A percentile compares a stretch with the other conserved stretches of the same genome.
Conservation (phyloP, 2,797 vertebrate species). For the Epinephelus coioides region DNA sequence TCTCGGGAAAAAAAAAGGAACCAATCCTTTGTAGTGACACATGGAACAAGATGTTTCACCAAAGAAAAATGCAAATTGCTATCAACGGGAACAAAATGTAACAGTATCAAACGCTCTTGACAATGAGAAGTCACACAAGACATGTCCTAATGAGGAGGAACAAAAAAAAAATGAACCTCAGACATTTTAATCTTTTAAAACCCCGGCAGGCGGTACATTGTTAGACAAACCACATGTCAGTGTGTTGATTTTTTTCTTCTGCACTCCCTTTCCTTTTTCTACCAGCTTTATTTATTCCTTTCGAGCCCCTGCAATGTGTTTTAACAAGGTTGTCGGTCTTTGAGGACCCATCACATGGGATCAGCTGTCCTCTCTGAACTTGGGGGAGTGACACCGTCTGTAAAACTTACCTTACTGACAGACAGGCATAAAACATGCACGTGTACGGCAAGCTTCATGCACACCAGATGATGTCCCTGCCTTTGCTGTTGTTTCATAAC, state of each 20-base stretch:
- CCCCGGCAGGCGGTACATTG: slow-evolving; percentile 80
- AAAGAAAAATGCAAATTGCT: slow-evolving; percentile 84
- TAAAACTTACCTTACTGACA: slow-evolving; percentile 28
- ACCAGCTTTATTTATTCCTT: slow-evolving; percentile 77
- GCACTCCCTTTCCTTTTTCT: slow-evolving; percentile 50
- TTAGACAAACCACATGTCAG: slow-evolving; percentile 84
- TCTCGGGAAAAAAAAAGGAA: slow-evolving; percentile 44
- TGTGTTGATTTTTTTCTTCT: slow-evolving; percentile 72
- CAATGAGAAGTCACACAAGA: slow-evolving; percentile 82
- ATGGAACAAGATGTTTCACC: slow-evolving; percentile 78
- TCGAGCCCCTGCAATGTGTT: slow-evolving; percentile 68
- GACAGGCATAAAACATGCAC: slow-evolving; percentile 3
- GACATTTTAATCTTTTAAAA: slow-evolving; percentile 87
- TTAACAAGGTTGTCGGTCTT: slow-evolving; percentile 82
- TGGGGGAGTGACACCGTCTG: slow-evolving; percentile 24
- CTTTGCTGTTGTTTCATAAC: neutral
- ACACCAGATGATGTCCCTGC: neutral
- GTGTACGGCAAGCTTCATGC: neutral
- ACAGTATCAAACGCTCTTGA: slow-evolving; percentile 81
- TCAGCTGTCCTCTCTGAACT: slow-evolving; percentile 71
- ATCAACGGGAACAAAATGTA: slow-evolving; percentile 80
- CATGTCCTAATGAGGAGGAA: slow-evolving; percentile 84
- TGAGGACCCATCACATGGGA: slow-evolving; percentile 78
- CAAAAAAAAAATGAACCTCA: slow-evolving; percentile 74
- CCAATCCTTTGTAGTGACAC: slow-evolving; percentile 79